phyloP scores from a whole-genome alignment of 2,797 vertebrate genomes.

The Schizothorax lantsangensis region DNA sequence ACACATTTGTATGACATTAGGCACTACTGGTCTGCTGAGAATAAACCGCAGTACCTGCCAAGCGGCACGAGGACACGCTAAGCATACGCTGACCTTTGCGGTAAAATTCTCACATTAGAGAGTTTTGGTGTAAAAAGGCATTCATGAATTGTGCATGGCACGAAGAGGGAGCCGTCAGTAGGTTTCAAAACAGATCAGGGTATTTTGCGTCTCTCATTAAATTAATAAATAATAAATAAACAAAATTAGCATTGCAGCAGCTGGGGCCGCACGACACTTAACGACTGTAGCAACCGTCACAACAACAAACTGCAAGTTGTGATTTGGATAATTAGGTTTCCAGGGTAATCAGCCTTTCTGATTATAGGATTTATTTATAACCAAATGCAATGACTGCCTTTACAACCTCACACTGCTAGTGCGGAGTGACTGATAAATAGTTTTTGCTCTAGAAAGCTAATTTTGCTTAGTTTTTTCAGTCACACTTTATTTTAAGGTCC shows the following conservation, averaged over 20 bases:
- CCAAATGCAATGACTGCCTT: slow-evolving; percentile 70
- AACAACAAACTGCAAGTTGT: slow-evolving; percentile 70
- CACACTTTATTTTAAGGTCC: not conserved
- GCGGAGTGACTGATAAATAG: slow-evolving; percentile 21
- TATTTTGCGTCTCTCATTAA: slow-evolving; percentile 37
- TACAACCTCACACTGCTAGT: slow-evolving; percentile 16
- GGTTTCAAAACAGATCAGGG: slow-evolving; percentile 34
- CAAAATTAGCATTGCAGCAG: slow-evolving; percentile 47
- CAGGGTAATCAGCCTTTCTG: slow-evolving; percentile 63
- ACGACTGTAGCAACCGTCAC: slow-evolving; percentile 67
- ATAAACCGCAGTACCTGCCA: slow-evolving; percentile 27
- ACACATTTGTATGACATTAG: slow-evolving; percentile 51
- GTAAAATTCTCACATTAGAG: slow-evolving; percentile 37
- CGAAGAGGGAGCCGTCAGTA: not conserved
- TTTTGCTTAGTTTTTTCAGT: not conserved
- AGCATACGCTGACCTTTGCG: slow-evolving; percentile 27
- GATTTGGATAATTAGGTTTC: slow-evolving; percentile 73
- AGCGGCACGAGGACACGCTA: slow-evolving; percentile 2
- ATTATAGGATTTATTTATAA: slow-evolving; percentile 80
- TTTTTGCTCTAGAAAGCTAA: not conserved
- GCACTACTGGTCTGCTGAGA: slow-evolving; percentile 11
- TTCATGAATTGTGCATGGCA: slow-evolving; percentile 40
- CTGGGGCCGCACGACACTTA: slow-evolving; percentile 9
- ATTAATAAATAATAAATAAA: slow-evolving; percentile 59
- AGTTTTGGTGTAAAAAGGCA: not conserved